Conservation (phyloP, 2,113 vertebrate species). For the Oryzias javanicus region DNA sequence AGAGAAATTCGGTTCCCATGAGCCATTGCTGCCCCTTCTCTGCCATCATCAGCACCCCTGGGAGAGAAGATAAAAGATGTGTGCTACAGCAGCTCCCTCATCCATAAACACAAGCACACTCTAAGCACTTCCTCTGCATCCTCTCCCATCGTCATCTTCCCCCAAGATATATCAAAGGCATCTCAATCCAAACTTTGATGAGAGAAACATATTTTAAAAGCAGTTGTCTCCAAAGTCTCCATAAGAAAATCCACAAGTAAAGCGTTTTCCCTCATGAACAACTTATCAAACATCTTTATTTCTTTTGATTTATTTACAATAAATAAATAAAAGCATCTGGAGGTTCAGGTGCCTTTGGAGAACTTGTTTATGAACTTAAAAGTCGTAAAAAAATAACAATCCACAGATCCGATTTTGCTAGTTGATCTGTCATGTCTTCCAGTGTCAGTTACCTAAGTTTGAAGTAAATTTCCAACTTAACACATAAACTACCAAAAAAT, state of each 20-base stretch:
- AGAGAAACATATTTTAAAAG: slow-evolving; percentile 67
- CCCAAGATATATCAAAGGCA: slow-evolving; percentile 70
- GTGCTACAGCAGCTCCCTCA: slow-evolving; percentile 59
- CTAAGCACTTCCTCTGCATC: slow-evolving; percentile 56
- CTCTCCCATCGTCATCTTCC: slow-evolving; percentile 48
- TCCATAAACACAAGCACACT: slow-evolving; percentile 32
- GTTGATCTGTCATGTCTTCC: background rate
- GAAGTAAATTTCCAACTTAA: slow-evolving; percentile 11
- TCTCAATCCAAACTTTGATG: slow-evolving; percentile 72
- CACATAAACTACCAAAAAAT: slow-evolving; percentile 14
- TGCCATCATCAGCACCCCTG: slow-evolving; percentile 72
- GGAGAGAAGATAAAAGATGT: slow-evolving; percentile 77
- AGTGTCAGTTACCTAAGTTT: background rate
- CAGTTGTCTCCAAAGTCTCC: slow-evolving; percentile 53
- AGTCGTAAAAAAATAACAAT: background rate
- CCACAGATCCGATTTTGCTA: slow-evolving; percentile 1
- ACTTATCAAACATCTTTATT: slow-evolving; percentile 43
- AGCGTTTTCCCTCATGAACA: slow-evolving; percentile 28
- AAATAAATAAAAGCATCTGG: slow-evolving; percentile 20
- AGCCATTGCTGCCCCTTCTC: slow-evolving; percentile 65
- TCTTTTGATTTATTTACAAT: slow-evolving; percentile 15
- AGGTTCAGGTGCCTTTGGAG: slow-evolving; percentile 28
- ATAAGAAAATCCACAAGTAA: slow-evolving; percentile 37
- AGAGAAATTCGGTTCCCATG: slow-evolving; percentile 70
- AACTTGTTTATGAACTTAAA: slow-evolving; percentile 1